Percentiles rank a stretch among this genome's conserved stretches.
Conservation (phyloP, 2,797 vertebrate genomes). For the Tokudaia muenninki region DNA sequence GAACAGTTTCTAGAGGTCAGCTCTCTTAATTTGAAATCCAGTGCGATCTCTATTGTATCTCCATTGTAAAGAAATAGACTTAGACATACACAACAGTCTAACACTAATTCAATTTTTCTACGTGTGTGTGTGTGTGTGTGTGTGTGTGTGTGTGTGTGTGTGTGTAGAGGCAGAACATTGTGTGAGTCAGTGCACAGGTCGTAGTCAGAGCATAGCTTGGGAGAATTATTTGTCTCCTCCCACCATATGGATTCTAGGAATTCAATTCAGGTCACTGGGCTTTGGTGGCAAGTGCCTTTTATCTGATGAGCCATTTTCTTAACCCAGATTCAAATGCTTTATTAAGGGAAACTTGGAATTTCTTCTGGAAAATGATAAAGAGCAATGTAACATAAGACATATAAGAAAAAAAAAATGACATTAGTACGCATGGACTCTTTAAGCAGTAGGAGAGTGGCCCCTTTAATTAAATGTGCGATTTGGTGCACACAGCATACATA, state of each 20-base stretch:
- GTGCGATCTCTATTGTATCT: not conserved
- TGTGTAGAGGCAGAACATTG: not conserved
- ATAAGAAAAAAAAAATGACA: not conserved
- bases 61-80: not conserved
- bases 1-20: not conserved
- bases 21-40: not conserved
- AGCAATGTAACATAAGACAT: constrained; percentile 27
- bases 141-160: not conserved
- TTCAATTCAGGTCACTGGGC: not conserved
- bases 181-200: not conserved
- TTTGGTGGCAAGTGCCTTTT: not conserved
- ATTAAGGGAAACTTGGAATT: not conserved
- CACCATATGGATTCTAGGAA: not conserved
- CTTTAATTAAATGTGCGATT: not conserved
- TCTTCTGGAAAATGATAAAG: constrained; percentile 1
- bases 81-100: not conserved
- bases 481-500: not conserved
- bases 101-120: not conserved
- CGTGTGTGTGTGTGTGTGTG: not conserved
- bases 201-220: not conserved
- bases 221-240: not conserved
- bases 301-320: not conserved
- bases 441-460: not conserved
- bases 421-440: not conserved
- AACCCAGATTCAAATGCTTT: not conserved